A percentile compares a stretch with the other conserved stretches of the same genome.
phyloP scores from a whole-genome alignment of 2,797 vertebrate genomes.

The Prionace glauca region DNA sequence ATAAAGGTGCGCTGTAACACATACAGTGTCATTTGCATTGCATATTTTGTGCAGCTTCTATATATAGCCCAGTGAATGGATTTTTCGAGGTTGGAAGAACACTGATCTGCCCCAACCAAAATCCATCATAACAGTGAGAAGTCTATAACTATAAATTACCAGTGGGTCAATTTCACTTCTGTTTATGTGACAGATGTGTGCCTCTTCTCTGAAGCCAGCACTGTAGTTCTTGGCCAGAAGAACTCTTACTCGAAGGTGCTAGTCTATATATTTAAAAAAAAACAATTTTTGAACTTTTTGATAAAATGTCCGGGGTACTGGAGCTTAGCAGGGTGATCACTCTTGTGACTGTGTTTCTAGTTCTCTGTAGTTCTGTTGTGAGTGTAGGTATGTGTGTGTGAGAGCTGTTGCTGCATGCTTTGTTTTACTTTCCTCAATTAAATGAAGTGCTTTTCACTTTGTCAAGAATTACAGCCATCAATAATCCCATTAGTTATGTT shows the following conservation, averaged over 20 bases:
- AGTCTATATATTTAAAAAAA: conserved; percentile 33
- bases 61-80: conserved; percentile 58
- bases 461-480: conserved; percentile 17
- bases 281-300: conserved; percentile 25
- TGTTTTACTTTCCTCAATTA: conserved; percentile 42
- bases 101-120: conserved; percentile 49
- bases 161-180: conserved; percentile 26
- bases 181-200: conserved; percentile 19
- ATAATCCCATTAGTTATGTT: conserved; percentile 28
- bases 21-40: conserved; percentile 43
- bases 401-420: conserved; percentile 54
- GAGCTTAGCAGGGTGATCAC: conserved; percentile 35
- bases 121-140: conserved; percentile 4
- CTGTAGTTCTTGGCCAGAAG: conserved; percentile 26
- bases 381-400: conserved; percentile 31
- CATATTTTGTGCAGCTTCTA: conserved; percentile 56
- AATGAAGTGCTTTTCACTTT: conserved; percentile 46
- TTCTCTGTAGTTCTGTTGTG: conserved; percentile 41
- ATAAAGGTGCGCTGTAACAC: conserved; percentile 48
- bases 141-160: background rate
- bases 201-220: conserved; percentile 34
- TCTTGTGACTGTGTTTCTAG: conserved; percentile 44
- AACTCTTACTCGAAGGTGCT: conserved; percentile 34
- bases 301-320: conserved; percentile 35
- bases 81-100: conserved; percentile 47